phyloP scores from a whole-genome alignment of 1,140 invertebrate species.

The Elysia chlorotica region DNA sequence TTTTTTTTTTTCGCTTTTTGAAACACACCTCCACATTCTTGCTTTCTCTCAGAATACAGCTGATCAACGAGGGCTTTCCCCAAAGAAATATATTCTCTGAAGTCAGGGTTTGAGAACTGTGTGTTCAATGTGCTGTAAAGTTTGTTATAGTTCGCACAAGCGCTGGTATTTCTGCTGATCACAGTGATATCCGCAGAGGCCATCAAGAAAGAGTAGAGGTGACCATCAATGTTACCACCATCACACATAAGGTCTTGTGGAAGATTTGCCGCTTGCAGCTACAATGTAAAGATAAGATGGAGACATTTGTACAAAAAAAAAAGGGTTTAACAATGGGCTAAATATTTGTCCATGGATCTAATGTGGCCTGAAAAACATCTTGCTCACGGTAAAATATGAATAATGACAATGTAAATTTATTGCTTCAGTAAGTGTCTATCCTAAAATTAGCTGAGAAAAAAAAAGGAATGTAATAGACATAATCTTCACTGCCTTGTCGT shows the following conservation, averaged over 20 bases:
- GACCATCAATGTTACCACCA: conserved; percentile 1
- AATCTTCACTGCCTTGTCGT: no score
- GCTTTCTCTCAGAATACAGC: neutral
- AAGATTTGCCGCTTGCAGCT: neutral
- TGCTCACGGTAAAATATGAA: no score
- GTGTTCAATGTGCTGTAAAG: neutral
- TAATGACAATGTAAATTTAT: no score
- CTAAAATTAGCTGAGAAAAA: no score
- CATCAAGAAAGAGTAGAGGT: neutral
- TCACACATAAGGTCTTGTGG: conserved; percentile 6
- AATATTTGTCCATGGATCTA: no score
- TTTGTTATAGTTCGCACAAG: neutral
- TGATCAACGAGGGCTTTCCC: neutral
- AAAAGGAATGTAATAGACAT: no score
- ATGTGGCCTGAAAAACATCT: no score
- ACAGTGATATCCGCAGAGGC: neutral
- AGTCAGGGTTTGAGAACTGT: neutral
- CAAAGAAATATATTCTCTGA: neutral
- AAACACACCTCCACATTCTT: no score
- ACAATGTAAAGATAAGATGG: neutral
- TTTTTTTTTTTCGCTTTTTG: no score
- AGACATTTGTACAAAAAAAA: no score
- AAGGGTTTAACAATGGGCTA: no score
- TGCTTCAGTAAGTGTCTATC: no score
- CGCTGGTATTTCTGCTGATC: neutral